Percentiles rank a stretch among this genome's conserved stretches.
phyloP scores from a whole-genome alignment of 2,888 invertebrate genomes.

The Apamea monoglypha region DNA sequence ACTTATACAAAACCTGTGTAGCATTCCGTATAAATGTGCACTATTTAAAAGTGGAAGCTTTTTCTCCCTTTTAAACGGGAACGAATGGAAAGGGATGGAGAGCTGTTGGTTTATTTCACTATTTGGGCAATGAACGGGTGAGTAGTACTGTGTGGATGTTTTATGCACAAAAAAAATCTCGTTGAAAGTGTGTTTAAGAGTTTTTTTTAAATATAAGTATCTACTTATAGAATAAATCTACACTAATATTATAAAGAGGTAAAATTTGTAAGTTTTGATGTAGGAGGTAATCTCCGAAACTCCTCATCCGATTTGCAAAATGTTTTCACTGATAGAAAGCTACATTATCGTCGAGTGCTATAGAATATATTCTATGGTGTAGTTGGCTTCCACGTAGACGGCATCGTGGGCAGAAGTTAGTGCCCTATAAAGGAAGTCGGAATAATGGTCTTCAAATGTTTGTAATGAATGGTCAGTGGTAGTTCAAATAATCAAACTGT shows the following conservation, averaged over 20 bases:
- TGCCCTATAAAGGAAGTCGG: background rate
- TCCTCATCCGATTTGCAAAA: accelerated
- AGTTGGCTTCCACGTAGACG: background rate
- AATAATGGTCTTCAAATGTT: background rate
- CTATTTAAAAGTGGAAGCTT: slow-evolving; percentile 55
- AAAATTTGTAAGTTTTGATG: background rate
- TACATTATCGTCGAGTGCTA: too few relatives aligned
- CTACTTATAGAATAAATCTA: background rate
- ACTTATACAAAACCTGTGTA: slow-evolving; percentile 51
- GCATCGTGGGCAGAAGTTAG: background rate
- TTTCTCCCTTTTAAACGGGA: slow-evolving; percentile 45
- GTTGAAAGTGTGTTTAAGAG: background rate
- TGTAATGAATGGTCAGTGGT: background rate
- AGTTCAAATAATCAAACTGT: background rate
- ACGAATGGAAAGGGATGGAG: slow-evolving; percentile 37
- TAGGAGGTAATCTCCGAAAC: background rate
- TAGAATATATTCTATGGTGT: too few relatives aligned
- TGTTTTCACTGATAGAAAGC: background rate
- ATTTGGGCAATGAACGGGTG: slow-evolving; percentile 53
- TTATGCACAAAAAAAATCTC: background rate
- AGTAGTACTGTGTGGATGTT: slow-evolving; percentile 34
- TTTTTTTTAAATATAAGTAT: too few relatives aligned
- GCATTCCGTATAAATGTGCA: slow-evolving; percentile 60
- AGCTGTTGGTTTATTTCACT: slow-evolving; percentile 39
- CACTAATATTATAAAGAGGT: background rate